Evolutionary conservation across 2,888 invertebrate species (phyloP).

Genomic region (Ellobium chinense): DNA sequence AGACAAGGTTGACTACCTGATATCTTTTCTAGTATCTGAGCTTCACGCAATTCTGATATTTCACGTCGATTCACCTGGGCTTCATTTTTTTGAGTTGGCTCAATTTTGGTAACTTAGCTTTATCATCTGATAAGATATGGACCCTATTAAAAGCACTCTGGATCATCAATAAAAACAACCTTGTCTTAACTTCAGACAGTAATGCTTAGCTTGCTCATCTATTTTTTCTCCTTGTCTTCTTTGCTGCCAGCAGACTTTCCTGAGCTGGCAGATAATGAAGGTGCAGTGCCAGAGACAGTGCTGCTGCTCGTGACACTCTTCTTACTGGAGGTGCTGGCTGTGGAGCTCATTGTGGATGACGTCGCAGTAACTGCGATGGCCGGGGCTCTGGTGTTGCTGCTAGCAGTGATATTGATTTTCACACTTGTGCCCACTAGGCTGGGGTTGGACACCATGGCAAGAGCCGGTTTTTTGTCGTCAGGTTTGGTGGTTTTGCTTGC

Average conservation of each 20-base stretch:
- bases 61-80: too few species aligned
- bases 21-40: too few species aligned
- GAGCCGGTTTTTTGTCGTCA: slow-evolving; percentile 41
- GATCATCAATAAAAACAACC: too few species aligned
- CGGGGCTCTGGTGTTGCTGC: slow-evolving; percentile 52
- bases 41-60: too few species aligned
- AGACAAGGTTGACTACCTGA: too few species aligned
- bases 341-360: not conserved
- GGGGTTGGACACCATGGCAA: slow-evolving; percentile 44
- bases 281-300: slow-evolving; percentile 31
- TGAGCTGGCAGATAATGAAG: slow-evolving; percentile 4
- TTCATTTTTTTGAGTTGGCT: too few species aligned
- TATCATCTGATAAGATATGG: too few species aligned
- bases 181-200: too few species aligned
- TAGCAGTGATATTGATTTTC: slow-evolving; percentile 41
- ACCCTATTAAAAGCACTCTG: too few species aligned
- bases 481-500: not conserved
- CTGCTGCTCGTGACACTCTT: slow-evolving; percentile 2
- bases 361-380: slow-evolving; percentile 30
- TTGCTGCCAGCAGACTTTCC: not conserved
- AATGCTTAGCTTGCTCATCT: too few species aligned
- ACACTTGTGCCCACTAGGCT: slow-evolving; percentile 42
- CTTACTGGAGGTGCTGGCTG: not conserved
- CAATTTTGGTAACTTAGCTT: too few species aligned
- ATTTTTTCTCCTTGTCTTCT: not conserved